Percentiles rank a stretch among this genome's conserved stretches.
Conservation (phyloP, 1,140 invertebrate genomes). For the Thereuonema tuberculata region DNA sequence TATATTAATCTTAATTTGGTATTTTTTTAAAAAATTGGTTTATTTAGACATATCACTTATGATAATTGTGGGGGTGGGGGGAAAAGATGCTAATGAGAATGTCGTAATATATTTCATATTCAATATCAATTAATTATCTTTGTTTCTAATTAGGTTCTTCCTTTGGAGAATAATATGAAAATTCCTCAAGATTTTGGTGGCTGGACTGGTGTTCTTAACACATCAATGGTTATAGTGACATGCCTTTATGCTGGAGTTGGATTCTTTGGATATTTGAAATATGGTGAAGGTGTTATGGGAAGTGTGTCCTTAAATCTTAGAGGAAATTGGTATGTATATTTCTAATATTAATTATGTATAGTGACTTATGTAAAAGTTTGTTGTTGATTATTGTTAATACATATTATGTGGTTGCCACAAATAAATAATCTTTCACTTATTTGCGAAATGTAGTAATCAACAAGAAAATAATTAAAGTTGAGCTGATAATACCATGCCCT, state of each 20-base stretch:
- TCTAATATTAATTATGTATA: neutral
- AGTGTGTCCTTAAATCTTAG: constrained; percentile 76
- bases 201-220: constrained; percentile 68
- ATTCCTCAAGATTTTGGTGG: constrained; percentile 67
- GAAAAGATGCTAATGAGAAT: too few species aligned
- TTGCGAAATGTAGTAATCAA: too few species aligned
- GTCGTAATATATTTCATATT: too few species aligned
- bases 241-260: constrained; percentile 68
- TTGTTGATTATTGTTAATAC: constrained; percentile 2
- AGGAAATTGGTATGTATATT: constrained; percentile 46
- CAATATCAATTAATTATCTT: too few species aligned
- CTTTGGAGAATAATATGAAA: constrained; percentile 80
- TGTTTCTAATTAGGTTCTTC: constrained; percentile 46
- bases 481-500: too few species aligned
- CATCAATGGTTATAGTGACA: constrained; percentile 71
- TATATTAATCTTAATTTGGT: too few species aligned
- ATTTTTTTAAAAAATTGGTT: too few species aligned
- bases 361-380: neutral
- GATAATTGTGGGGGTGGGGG: too few species aligned
- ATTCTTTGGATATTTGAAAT: constrained; percentile 83
- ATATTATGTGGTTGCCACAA: neutral
- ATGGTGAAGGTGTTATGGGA: constrained; percentile 55
- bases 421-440: too few species aligned
- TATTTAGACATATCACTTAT: too few species aligned
- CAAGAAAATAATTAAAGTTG: too few species aligned